These are phyloP conservation scores for Hipposideros armiger DNA, from an alignment of 2,113 vertebrate species.

Conservation along the genomic window DNA sequence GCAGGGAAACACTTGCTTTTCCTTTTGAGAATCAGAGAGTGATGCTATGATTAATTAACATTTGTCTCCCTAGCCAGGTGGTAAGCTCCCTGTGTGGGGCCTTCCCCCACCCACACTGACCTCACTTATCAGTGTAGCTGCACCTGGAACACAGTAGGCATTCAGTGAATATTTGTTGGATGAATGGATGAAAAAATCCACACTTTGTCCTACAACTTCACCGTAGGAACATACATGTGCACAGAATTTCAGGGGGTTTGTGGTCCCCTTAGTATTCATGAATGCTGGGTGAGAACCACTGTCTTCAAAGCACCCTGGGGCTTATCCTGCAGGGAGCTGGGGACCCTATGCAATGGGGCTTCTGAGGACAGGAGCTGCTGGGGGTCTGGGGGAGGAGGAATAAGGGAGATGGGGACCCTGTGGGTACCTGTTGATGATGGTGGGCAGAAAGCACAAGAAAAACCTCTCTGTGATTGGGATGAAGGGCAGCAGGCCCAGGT, in stretches of 20 bases:
- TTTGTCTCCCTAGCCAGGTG: not conserved
- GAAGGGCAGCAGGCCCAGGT: slow-evolving; percentile 92
- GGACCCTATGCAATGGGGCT: not conserved
- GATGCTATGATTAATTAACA: not conserved
- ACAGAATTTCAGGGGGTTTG: not conserved
- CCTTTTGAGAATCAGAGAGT: not conserved
- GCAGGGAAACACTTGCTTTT: not conserved
- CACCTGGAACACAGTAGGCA: not conserved
- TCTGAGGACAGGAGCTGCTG: not conserved
- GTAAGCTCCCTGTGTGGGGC: not conserved
- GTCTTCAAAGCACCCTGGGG: not conserved
- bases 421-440: slow-evolving; percentile 90
- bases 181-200: not conserved
- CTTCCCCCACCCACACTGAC: not conserved
- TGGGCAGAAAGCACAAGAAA: slow-evolving; percentile 90
- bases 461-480: slow-evolving; percentile 89
- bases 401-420: not conserved
- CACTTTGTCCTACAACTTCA: not conserved
- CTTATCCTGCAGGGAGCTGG: not conserved
- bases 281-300: not conserved
- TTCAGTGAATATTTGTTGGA: slow-evolving; percentile 3
- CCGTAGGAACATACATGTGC: not conserved
- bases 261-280: not conserved
- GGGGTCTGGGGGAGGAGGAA: not conserved
- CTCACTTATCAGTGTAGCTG: not conserved